A percentile compares a stretch with the other conserved stretches of the same genome.
These are phyloP conservation scores for Channallabes apus DNA, from an alignment of 2,797 vertebrate genomes.

Conservation along the genomic window DNA sequence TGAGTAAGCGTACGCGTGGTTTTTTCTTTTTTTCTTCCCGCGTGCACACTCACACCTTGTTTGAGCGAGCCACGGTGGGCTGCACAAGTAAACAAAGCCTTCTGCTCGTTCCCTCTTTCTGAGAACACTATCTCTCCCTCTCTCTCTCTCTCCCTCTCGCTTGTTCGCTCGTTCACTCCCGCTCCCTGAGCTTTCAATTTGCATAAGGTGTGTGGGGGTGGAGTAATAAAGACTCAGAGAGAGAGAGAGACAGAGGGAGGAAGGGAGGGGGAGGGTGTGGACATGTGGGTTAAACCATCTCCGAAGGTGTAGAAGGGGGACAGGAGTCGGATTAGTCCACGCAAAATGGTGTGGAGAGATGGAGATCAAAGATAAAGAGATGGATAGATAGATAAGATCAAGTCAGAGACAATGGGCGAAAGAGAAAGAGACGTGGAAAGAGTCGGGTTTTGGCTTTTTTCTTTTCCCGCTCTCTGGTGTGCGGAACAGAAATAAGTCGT, in stretches of 20 bases:
- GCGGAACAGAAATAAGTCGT: constrained; percentile 49
- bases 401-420: background rate
- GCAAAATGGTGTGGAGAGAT: background rate
- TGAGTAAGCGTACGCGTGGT: constrained; percentile 35
- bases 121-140: background rate
- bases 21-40: constrained; percentile 45
- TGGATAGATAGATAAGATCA: background rate
- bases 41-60: constrained; percentile 53
- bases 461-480: constrained; percentile 26
- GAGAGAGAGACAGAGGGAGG: constrained; percentile 55
- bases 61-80: constrained; percentile 63
- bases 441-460: background rate
- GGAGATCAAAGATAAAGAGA: background rate
- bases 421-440: background rate
- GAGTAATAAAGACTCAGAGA: constrained; percentile 16
- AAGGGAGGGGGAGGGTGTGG: constrained; percentile 57
- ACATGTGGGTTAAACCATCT: constrained; percentile 75
- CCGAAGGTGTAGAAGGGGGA: constrained; percentile 61
- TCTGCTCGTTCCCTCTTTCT: constrained; percentile 58
- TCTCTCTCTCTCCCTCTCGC: constrained; percentile 47
- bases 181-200: constrained; percentile 68
- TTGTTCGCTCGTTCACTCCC: constrained; percentile 5
- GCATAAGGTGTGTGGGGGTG: constrained; percentile 83
- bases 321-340: constrained; percentile 3
- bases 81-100: constrained; percentile 79